Evolutionary conservation across 2,888 invertebrate species (phyloP).

Genomic region (Papilio protenor): DNA sequence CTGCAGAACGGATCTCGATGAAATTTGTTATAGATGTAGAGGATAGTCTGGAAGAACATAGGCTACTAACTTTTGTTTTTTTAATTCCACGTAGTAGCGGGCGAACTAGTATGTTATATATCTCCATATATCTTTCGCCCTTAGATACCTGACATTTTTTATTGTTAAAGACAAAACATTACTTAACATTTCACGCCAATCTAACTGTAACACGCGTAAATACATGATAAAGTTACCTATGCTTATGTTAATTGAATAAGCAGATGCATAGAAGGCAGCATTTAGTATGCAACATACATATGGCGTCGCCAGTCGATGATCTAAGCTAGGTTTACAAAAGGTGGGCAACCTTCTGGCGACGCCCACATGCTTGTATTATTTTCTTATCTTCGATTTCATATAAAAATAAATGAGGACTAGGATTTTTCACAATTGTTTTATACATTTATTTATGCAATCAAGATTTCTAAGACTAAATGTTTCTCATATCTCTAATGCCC

Average conservation of each 20-base stretch:
- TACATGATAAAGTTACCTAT: neutral
- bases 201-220: neutral
- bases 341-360: no score
- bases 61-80: no score
- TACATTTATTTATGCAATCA: neutral
- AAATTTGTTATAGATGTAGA: no score
- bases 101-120: no score
- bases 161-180: neutral
- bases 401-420: neutral
- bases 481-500: neutral
- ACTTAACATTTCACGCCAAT: neutral
- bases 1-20: no score
- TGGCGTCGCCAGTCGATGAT: no score
- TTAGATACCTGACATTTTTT: neutral
- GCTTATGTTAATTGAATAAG: neutral
- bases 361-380: neutral
- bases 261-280: neutral
- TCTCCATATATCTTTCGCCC: neutral
- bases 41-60: no score
- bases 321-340: no score
- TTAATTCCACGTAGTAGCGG: no score
- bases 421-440: neutral
- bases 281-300: neutral
- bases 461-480: neutral
- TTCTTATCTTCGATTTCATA: conserved; percentile 3